These are phyloP conservation scores for Phasianus colchicus DNA, from an alignment of 2,113 vertebrate genomes.

Conservation along the genomic window DNA sequence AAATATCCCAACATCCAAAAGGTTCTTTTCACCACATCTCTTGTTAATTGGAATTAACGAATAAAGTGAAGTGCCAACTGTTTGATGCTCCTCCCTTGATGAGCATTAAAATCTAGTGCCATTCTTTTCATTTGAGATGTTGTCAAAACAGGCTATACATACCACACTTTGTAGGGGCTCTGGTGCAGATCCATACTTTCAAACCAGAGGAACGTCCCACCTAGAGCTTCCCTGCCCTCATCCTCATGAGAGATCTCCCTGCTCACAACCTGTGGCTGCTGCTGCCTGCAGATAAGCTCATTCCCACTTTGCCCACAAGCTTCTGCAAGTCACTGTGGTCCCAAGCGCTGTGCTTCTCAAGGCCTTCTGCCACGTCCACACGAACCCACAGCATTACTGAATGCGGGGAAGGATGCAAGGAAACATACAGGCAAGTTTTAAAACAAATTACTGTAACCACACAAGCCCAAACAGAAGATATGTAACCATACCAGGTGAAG, in stretches of 20 bases:
- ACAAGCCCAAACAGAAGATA: background rate
- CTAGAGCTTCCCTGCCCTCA: background rate
- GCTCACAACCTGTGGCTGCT: fast-evolving
- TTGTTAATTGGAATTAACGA: background rate
- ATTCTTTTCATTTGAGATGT: background rate
- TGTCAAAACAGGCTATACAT: too few species aligned
- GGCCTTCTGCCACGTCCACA: background rate
- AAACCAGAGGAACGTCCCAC: background rate
- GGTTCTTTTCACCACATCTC: background rate
- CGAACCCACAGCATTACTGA: background rate
- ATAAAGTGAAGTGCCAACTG: background rate
- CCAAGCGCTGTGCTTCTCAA: background rate
- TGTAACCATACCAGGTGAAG: background rate
- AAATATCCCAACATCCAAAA: background rate
- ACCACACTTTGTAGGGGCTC: background rate
- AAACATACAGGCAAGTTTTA: background rate
- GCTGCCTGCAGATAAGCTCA: fast-evolving
- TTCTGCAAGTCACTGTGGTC: background rate
- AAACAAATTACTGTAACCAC: background rate
- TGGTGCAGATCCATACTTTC: background rate
- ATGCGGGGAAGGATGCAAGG: background rate
- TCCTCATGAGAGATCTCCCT: background rate
- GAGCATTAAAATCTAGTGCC: background rate
- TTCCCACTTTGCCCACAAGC: background rate
- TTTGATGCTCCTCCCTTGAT: background rate